A percentile compares a stretch with the other conserved stretches of the same genome.
Evolutionary conservation across 2,113 vertebrate species (phyloP).

Genomic region (Nesogale talazaci): DNA sequence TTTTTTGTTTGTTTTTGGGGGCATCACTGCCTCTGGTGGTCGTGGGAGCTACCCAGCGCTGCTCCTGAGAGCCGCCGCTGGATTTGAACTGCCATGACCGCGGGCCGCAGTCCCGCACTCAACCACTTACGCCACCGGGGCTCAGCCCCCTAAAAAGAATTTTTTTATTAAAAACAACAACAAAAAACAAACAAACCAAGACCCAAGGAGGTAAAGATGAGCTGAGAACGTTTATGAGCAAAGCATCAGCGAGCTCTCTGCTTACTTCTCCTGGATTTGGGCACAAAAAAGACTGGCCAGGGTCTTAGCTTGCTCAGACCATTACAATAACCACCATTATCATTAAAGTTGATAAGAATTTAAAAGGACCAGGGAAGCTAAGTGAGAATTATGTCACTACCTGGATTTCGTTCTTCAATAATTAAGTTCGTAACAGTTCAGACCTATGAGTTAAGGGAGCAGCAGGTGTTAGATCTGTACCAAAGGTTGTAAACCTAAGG

Average conservation of each 20-base stretch:
- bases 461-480: background rate
- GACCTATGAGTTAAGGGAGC: background rate
- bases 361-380: constrained; percentile 39
- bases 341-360: background rate
- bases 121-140: too few species aligned
- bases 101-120: too few species aligned
- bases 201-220: background rate
- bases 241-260: background rate
- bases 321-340: background rate
- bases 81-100: too few species aligned
- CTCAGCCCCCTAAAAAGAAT: too few species aligned
- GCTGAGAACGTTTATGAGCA: background rate
- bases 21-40: too few species aligned
- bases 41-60: too few species aligned
- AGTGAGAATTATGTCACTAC: background rate
- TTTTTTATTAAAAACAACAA: too few species aligned
- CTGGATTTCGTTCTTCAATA: constrained; percentile 25
- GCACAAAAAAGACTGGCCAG: background rate
- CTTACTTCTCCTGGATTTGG: background rate
- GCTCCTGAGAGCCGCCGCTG: too few species aligned
- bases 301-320: background rate
- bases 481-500: constrained; percentile 6
- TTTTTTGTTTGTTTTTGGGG: too few species aligned
- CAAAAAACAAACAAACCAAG: too few species aligned
- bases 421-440: background rate